These are phyloP conservation scores for Oryzias woworae DNA, from an alignment of 2,113 vertebrate species.

Conservation along the genomic window DNA sequence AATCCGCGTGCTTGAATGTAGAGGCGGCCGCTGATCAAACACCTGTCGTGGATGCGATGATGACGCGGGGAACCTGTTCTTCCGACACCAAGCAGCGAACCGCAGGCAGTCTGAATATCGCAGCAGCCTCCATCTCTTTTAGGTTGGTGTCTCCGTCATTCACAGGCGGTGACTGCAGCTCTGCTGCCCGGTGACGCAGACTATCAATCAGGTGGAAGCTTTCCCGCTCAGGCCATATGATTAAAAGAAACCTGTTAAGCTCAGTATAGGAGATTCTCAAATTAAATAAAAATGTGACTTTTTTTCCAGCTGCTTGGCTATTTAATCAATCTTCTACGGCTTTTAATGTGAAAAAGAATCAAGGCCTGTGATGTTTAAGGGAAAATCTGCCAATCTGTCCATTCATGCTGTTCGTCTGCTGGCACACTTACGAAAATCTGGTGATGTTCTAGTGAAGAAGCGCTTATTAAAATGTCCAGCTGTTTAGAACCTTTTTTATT, in stretches of 20 bases:
- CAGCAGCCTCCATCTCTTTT: neutral
- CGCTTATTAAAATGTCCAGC: neutral
- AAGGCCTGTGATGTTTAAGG: slow-evolving; percentile 33
- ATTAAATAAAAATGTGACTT: neutral
- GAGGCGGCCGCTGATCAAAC: slow-evolving; percentile 23
- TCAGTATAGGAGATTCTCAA: neutral
- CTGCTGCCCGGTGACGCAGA: slow-evolving; percentile 40
- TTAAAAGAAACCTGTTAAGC: neutral
- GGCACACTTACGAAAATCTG: neutral
- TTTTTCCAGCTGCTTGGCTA: neutral
- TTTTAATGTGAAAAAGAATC: neutral
- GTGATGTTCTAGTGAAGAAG: neutral
- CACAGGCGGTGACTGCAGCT: neutral
- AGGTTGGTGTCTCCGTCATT: neutral
- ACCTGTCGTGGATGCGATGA: slow-evolving; percentile 45
- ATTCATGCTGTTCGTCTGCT: neutral
- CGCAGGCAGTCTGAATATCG: neutral
- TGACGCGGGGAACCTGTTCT: slow-evolving; percentile 17
- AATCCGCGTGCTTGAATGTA: neutral
- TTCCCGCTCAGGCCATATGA: neutral
- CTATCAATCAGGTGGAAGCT: slow-evolving; percentile 12
- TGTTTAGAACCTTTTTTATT: no score
- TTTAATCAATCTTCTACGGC: neutral
- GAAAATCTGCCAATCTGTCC: slow-evolving; percentile 16
- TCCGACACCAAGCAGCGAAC: slow-evolving; percentile 15